phyloP scores from a whole-genome alignment of 2,888 invertebrate species.

The Leucoma salicis region DNA sequence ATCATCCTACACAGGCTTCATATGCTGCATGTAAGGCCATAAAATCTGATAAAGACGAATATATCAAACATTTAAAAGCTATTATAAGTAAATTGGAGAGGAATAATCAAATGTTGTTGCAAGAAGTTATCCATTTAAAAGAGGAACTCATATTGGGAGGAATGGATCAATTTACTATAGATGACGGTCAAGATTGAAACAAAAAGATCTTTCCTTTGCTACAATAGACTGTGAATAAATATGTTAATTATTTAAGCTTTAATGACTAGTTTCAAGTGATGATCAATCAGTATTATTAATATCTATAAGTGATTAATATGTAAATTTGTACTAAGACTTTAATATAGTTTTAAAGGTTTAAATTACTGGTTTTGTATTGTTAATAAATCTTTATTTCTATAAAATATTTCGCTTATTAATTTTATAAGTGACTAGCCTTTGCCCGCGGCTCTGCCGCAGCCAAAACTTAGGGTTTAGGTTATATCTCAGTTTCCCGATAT shows the following conservation, averaged over 20 bases:
- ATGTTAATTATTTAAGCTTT: constrained; percentile 8
- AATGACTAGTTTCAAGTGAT: constrained; percentile 6
- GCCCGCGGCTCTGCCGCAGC: no score
- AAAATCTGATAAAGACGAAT: constrained; percentile 29
- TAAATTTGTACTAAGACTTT: background rate
- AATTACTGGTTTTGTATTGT: background rate
- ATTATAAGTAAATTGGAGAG: constrained; percentile 29
- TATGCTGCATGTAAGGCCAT: constrained; percentile 26
- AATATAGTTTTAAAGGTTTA: background rate
- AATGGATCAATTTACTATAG: constrained; percentile 34
- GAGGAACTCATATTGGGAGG: constrained; percentile 53
- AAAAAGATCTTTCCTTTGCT: constrained; percentile 5
- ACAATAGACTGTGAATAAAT: constrained; percentile 21
- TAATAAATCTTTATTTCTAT: no score
- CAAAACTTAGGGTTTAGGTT: no score
- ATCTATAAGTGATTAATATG: background rate
- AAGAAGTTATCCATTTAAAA: constrained; percentile 43
- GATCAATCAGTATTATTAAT: constrained; percentile 22
- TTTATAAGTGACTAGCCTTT: no score
- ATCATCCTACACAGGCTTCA: constrained; percentile 20
- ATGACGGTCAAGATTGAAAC: constrained; percentile 13
- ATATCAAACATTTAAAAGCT: constrained; percentile 26
- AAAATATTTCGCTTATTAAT: no score
- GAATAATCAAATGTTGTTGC: constrained; percentile 29
- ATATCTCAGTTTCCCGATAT: no score